Base-by-base conservation (phyloP, 2,888 invertebrate genomes). In the Drosophila macrothrix region DNA sequence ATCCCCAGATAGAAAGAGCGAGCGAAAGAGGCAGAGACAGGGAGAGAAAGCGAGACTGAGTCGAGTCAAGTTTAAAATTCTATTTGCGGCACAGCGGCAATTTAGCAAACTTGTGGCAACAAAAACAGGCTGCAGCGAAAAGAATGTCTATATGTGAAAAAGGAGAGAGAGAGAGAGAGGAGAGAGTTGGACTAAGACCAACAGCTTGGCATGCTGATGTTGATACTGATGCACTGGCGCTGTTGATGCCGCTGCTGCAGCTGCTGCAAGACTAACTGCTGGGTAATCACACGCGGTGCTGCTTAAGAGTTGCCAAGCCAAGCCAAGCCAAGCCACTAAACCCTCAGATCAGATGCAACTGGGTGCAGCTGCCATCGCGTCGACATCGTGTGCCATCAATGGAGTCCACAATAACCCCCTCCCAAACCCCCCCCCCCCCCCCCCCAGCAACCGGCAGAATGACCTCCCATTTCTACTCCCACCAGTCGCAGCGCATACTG, bases 211-310 rank as follows among this genome's bases (percentile, higher is more conserved):
- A 69, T 64, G 64, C 61, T 73, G 63, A 70, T 65, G 63, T 54
- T 73, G 64, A 80, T 75, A 66, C 58, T 76, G 76, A 67, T 76
- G 67, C 75, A 69, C 63, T 64, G 66, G 68, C 61, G 41, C 33
- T 56, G 67, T 54, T 53, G 64, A 49, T 54, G 66, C 62, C 49
- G 65, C 46, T 54, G 67, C 60, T 43, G 41, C 46, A 70, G 73
- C 74, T 46, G 46, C 33, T 54, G 73, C 72, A 69, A 84, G 82
- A 88, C 88, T 82, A 87, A 87, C 86, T 89, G 86, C 90, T 84
- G 88, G 85, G 88, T 87, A 87, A 89, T 89, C 90, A 80, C 90
- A 89, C 87, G 87, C 90, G 86, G 85, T 72, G 88, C 82, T 78
- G 75, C 84, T 88, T 78, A 77, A 86, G 72, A 82, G 80, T 73